Conservation (phyloP, 2,888 invertebrate genomes). For the Tuta absoluta region DNA sequence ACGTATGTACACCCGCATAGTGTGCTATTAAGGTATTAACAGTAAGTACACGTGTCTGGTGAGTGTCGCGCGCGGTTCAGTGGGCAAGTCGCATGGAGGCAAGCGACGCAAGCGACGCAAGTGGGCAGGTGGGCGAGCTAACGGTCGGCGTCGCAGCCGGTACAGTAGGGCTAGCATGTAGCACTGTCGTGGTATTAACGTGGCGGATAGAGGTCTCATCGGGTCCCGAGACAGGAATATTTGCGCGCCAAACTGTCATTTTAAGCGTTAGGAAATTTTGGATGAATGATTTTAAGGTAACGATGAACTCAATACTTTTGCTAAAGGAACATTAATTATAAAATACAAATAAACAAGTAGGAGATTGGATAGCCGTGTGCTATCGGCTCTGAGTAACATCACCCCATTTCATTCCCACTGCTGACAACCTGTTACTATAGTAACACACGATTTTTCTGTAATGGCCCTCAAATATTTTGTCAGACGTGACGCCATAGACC, state of each 20-base stretch:
- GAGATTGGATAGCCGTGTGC: too few species aligned
- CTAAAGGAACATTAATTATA: too few species aligned
- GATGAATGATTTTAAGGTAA: background rate
- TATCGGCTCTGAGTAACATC: too few species aligned
- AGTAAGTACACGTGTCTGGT: conserved; percentile 37
- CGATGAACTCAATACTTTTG: too few species aligned
- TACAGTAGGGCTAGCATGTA: conserved; percentile 19
- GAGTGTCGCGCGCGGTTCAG: conserved; percentile 73
- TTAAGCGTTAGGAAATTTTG: conserved; percentile 21
- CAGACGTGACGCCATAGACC: too few species aligned
- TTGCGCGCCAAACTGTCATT: conserved; percentile 41
- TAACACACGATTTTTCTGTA: too few species aligned
- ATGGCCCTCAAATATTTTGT: too few species aligned
- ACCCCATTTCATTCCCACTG: too few species aligned
- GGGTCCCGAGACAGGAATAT: conserved; percentile 38
- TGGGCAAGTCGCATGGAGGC: conserved; percentile 53
- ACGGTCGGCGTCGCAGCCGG: conserved; percentile 56
- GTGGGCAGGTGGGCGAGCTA: conserved; percentile 78
- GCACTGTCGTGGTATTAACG: background rate
- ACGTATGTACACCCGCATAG: conserved; percentile 35
- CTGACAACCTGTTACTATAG: too few species aligned
- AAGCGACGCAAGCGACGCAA: conserved; percentile 49
- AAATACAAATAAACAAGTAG: too few species aligned
- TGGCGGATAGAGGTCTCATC: background rate
- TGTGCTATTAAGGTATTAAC: conserved; percentile 22